Base-by-base conservation (phyloP, 2,888 invertebrate genomes). In the Tinea semifulvella region DNA sequence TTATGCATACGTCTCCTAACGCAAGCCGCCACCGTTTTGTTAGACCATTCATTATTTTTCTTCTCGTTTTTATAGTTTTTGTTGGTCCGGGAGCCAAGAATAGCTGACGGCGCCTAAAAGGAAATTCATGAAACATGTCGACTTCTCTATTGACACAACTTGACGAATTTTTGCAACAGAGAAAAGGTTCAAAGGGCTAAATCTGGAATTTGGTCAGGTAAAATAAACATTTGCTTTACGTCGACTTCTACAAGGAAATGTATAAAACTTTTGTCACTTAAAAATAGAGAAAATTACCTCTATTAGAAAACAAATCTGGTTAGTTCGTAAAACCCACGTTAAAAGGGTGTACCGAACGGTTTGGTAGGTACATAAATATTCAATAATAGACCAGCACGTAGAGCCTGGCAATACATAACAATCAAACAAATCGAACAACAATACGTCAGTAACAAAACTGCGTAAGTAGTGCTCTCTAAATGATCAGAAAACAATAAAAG, bases 1-100 rank as follows among this genome's bases (percentile, higher is more conserved):
- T 77, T 79, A 77, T 80, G 79, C 70, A 79, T 74, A 73, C 73
- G 56, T 68, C 66, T 72, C 72, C 68, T 79, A 76, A 76, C 72
- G 69, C 70, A 73, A 66, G 60, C 59, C 61, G 59, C 60, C 65
- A 69, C 75, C 28, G 46, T 36, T 42, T 77, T 77, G 77, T 76
- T 73, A 63, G 68, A 67, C 69, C 66, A 69, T 77, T 77, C 76
- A 74, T 77, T 77, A 77, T 77, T 72, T 73, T 60, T 60, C 65
- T 40, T 45, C 28, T 8, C 20, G 40, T 69, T 66, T 71, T 71
- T 73, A 67, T 71, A 64, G 66, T 68, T 65, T 71, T 68, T 70
- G 69, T 68, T 68, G 58, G 55, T 56, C 62, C 61, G 63, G 17
- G 56, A 61, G 57, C 62, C 60, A 61, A 68, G 68, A 65, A 64